A percentile compares a stretch with the other conserved stretches of the same genome.
phyloP scores from a whole-genome alignment of 1,140 invertebrate genomes.

The Papilio glaucus region DNA sequence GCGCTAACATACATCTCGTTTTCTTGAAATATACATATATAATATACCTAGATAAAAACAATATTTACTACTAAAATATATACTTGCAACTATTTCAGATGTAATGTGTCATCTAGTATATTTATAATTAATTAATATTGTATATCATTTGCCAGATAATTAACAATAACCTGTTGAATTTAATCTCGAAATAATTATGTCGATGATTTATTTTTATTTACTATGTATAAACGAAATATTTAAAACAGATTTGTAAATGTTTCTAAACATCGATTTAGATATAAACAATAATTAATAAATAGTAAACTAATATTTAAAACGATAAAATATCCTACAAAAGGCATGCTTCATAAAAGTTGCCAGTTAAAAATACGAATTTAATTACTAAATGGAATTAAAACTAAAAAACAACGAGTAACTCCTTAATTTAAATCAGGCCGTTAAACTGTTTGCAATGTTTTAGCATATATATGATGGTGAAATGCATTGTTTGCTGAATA shows the following conservation, averaged over 20 bases:
- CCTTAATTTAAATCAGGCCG: conserved; percentile 28
- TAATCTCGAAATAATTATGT: neutral
- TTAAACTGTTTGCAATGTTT: neutral
- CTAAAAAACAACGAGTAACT: conserved; percentile 22
- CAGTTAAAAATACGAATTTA: neutral
- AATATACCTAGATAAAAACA: too few relatives aligned
- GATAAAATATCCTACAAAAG: conserved; percentile 14
- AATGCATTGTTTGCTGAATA: neutral
- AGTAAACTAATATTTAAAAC: conserved; percentile 15
- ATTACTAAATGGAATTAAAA: conserved; percentile 15
- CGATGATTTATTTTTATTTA: neutral
- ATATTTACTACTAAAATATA: neutral
- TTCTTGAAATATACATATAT: conserved; percentile 5
- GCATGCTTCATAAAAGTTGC: neutral
- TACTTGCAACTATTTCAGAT: too few relatives aligned
- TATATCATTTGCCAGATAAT: neutral
- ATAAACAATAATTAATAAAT: conserved; percentile 23
- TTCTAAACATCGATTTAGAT: neutral
- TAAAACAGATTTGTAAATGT: neutral
- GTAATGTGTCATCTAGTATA: too few relatives aligned
- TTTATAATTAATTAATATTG: too few relatives aligned
- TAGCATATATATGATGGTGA: neutral
- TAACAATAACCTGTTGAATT: neutral
- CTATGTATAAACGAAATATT: neutral
- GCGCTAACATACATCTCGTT: neutral